Evolutionary conservation across 2,888 invertebrate species (phyloP).

Genomic region (Sussaba pulchella): DNA sequence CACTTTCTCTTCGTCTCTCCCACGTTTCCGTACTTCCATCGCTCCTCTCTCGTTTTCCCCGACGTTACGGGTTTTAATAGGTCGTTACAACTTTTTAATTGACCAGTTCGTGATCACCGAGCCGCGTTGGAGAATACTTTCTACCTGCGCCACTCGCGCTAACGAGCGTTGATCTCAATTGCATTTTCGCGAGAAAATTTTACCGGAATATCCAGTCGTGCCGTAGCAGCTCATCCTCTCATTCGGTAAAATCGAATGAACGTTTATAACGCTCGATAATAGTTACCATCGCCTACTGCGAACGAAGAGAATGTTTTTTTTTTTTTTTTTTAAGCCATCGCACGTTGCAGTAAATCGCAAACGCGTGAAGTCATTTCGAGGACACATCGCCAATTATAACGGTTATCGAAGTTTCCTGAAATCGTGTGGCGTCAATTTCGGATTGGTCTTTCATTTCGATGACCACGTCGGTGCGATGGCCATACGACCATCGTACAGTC

Average conservation of each 20-base stretch:
- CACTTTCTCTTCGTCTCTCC: conserved; percentile 39
- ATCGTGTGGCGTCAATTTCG: neutral
- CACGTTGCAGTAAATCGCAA: conserved; percentile 22
- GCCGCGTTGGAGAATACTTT: conserved; percentile 58
- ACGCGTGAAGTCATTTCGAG: conserved; percentile 36
- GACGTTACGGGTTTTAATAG: conserved; percentile 66
- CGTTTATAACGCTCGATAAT: conserved; percentile 18
- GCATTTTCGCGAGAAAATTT: conserved; percentile 69
- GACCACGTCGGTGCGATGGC: neutral
- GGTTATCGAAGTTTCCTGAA: neutral
- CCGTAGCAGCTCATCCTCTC: conserved; percentile 38
- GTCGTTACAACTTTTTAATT: conserved; percentile 73
- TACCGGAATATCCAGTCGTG: conserved; percentile 55
- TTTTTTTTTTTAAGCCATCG: no score
- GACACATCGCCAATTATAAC: conserved; percentile 29
- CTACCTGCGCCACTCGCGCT: conserved; percentile 36
- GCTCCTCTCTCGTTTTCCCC: conserved; percentile 65
- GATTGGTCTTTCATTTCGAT: conserved; percentile 11
- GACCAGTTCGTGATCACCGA: conserved; percentile 64
- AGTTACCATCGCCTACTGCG: conserved; percentile 1
- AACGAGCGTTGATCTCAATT: conserved; percentile 70
- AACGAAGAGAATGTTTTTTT: no score
- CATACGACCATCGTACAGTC: conserved; percentile 1
- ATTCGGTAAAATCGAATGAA: conserved; percentile 55
- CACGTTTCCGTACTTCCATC: conserved; percentile 59